Conservation (phyloP, 2,797 vertebrate genomes). For the Heliangelus exortis region DNA sequence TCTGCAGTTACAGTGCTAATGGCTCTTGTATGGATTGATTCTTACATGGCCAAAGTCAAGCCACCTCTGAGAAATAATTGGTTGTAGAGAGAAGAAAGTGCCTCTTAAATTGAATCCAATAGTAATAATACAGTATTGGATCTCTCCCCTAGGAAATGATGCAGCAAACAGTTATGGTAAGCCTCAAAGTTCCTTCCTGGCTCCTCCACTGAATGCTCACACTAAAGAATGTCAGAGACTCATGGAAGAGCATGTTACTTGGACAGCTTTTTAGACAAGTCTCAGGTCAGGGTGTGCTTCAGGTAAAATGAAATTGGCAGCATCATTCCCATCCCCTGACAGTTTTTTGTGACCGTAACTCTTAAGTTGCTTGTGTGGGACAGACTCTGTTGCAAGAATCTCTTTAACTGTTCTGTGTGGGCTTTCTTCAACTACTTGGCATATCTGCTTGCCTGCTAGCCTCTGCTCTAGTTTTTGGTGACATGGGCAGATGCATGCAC, state of each 20-base stretch:
- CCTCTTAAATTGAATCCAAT: not conserved
- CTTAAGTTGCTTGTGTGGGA: not conserved
- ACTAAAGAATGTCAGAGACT: not conserved
- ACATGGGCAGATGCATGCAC: not conserved
- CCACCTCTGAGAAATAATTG: constrained; percentile 35
- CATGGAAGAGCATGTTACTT: rapidly evolving
- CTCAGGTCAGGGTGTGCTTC: not conserved
- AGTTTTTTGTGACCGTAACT: not conserved
- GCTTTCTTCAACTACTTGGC: not conserved
- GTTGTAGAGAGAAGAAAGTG: not conserved
- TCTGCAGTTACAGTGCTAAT: constrained; percentile 26
- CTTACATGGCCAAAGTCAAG: constrained; percentile 16
- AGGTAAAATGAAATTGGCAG: not conserved
- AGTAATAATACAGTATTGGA: not conserved
- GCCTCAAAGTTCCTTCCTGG: not conserved
- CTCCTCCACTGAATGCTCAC: not conserved
- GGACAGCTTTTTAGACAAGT: not conserved
- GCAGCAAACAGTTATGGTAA: not conserved
- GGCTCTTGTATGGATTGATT: constrained; percentile 36
- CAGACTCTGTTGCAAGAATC: not conserved
- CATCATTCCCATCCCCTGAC: not conserved
- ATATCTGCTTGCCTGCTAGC: not conserved
- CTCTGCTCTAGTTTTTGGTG: not conserved
- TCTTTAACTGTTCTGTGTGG: not conserved
- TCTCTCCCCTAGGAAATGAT: not conserved